A percentile compares a stretch with the other conserved stretches of the same genome.
Evolutionary conservation across 1,140 invertebrate genomes (phyloP).

Genomic region (Argopecten irradians): DNA sequence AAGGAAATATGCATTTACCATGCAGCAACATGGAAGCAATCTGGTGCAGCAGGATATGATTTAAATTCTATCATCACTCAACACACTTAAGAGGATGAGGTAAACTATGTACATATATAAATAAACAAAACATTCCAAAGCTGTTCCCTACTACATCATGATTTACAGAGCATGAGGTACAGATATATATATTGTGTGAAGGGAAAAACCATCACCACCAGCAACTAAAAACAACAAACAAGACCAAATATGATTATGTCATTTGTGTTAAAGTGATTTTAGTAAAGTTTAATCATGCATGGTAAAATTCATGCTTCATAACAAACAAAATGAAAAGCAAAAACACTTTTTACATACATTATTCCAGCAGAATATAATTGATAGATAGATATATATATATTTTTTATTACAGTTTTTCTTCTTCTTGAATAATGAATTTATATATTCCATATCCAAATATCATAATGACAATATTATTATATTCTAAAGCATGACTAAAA

Average conservation of each 20-base stretch:
- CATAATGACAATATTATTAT: no score
- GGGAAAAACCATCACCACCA: neutral
- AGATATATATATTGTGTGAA: neutral
- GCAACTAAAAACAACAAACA: neutral
- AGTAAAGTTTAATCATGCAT: neutral
- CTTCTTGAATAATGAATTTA: no score
- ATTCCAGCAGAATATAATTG: no score
- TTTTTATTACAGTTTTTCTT: no score
- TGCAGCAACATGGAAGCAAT: neutral
- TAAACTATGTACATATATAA: neutral
- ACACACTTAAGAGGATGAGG: neutral
- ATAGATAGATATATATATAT: no score
- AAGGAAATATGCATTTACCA: conserved; percentile 1
- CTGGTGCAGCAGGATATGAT: neutral
- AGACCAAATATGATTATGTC: neutral
- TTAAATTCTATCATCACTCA: neutral
- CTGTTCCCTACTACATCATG: neutral
- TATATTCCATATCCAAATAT: no score
- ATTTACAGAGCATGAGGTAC: neutral
- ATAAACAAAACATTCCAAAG: neutral
- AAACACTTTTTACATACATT: no score
- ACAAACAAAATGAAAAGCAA: neutral
- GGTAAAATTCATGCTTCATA: neutral
- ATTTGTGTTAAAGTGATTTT: neutral
- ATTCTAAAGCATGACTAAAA: no score